phyloP scores from a whole-genome alignment of 2,113 vertebrate genomes.

The Uria aalge region DNA sequence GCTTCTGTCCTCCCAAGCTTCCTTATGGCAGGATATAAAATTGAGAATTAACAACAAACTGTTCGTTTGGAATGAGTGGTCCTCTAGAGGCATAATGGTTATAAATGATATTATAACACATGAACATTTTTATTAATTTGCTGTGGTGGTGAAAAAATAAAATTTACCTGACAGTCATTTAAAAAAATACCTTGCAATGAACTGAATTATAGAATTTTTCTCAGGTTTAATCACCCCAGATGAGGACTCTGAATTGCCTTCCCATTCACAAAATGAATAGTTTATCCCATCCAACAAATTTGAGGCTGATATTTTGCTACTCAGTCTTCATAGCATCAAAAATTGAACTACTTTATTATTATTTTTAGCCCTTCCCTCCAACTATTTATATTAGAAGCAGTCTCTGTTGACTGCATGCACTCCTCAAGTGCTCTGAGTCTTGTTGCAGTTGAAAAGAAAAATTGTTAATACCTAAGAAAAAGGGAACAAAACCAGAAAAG shows the following conservation, averaged over 20 bases:
- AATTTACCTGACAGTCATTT: slow-evolving; percentile 19
- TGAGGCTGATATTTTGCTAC: neutral
- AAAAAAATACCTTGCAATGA: slow-evolving; percentile 8
- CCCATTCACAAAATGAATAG: slow-evolving; percentile 18
- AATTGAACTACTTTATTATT: neutral
- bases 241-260: slow-evolving; percentile 17
- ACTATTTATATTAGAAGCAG: neutral
- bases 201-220: slow-evolving; percentile 12
- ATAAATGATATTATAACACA: slow-evolving; percentile 7
- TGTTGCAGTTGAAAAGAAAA: neutral
- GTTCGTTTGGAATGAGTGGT: neutral
- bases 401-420: neutral
- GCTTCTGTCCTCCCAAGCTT: neutral
- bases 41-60: neutral
- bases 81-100: slow-evolving; percentile 1
- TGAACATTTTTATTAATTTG: neutral
- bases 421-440: neutral
- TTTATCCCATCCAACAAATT: slow-evolving; percentile 13
- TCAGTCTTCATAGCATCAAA: neutral
- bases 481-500: neutral
- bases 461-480: neutral
- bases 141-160: neutral
- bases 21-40: neutral
- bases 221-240: slow-evolving; percentile 22
- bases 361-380: neutral